These are phyloP conservation scores for Hippotragus niger DNA, from an alignment of 2,113 vertebrate species.

Conservation along the genomic window DNA sequence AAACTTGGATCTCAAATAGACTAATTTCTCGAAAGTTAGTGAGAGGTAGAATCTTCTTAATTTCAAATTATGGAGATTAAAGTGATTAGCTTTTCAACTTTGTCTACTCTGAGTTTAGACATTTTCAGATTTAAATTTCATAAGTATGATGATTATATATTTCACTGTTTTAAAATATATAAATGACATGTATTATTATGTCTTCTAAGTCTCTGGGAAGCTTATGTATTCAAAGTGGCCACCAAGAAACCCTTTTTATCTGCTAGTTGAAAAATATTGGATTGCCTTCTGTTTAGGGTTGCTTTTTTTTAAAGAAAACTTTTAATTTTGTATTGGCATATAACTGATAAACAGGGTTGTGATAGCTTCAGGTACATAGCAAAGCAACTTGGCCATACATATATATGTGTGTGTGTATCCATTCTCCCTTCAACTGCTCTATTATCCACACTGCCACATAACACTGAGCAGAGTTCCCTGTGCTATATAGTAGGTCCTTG, in stretches of 20 bases:
- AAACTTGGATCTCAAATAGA: background rate
- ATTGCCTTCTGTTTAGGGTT: background rate
- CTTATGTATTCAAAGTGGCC: background rate
- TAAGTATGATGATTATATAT: background rate
- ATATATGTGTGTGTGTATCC: background rate
- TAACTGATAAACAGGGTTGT: background rate
- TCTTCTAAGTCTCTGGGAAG: background rate
- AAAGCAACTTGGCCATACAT: background rate
- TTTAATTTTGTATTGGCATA: background rate
- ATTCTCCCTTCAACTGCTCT: background rate
- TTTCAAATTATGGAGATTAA: conserved; percentile 8
- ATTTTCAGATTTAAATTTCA: background rate
- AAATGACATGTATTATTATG: background rate
- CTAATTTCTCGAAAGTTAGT: background rate
- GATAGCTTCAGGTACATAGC: background rate
- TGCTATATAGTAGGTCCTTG: background rate
- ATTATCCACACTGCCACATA: background rate
- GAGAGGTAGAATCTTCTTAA: background rate
- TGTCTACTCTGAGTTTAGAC: background rate
- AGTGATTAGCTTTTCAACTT: background rate
- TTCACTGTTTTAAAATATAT: background rate
- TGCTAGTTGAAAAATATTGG: background rate
- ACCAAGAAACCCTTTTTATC: background rate
- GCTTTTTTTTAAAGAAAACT: background rate
- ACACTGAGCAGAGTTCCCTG: background rate